phyloP scores from a whole-genome alignment of 1,140 invertebrate genomes.

The Drosophila burlai region DNA sequence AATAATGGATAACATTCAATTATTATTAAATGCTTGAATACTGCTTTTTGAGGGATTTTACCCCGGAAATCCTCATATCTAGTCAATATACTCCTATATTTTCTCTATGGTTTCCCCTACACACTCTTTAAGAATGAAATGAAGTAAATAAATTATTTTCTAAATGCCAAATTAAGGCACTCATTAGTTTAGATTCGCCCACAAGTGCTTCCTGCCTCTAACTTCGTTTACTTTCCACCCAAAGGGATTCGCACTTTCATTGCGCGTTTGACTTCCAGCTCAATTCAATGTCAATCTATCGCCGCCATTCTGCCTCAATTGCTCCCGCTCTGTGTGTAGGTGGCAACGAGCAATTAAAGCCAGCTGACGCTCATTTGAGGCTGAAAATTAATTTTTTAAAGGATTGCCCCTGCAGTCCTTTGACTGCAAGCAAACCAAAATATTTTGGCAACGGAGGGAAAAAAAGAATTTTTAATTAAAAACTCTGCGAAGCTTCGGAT shows the following conservation, averaged over 20 bases:
- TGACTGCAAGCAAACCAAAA: slow-evolving; percentile 62
- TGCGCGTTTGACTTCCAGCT: slow-evolving; percentile 14
- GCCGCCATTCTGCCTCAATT: slow-evolving; percentile 7
- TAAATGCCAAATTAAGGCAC: background rate
- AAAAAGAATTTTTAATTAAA: slow-evolving; percentile 73
- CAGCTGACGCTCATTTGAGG: slow-evolving; percentile 68
- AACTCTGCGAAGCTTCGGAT: slow-evolving; percentile 49
- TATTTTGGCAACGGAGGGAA: slow-evolving; percentile 60
- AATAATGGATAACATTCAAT: too few species aligned
- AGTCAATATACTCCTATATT: too few species aligned
- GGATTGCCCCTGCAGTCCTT: slow-evolving; percentile 39
- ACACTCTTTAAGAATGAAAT: background rate
- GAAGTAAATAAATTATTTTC: background rate
- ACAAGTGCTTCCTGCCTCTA: background rate
- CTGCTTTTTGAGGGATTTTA: too few species aligned
- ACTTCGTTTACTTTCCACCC: background rate
- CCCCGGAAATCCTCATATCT: too few species aligned
- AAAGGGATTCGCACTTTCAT: slow-evolving; percentile 4
- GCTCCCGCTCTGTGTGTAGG: slow-evolving; percentile 34
- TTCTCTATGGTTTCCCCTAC: background rate
- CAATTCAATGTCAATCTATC: slow-evolving; percentile 55
- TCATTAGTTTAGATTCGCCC: background rate
- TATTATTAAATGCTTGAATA: too few species aligned
- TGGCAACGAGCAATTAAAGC: slow-evolving; percentile 71
- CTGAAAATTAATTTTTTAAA: slow-evolving; percentile 76